Evolutionary conservation across 2,113 vertebrate species (phyloP).

Genomic region (Hippoglossus stenolepis): DNA sequence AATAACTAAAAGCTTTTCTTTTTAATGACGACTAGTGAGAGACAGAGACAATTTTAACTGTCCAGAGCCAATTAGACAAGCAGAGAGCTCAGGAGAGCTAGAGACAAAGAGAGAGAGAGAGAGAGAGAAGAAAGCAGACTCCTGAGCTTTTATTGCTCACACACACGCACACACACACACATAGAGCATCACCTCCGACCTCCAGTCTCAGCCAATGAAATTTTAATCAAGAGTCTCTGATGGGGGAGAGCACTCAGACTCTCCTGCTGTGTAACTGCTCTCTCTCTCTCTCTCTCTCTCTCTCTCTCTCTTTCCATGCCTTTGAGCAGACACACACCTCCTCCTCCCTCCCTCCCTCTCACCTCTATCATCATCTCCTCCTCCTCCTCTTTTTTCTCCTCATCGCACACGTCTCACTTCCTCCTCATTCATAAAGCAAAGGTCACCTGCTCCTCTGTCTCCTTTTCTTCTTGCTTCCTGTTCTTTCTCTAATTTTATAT

Average conservation of each 20-base stretch:
- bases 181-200: slow-evolving; percentile 62
- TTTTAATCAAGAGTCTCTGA: slow-evolving; percentile 82
- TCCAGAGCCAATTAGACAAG: slow-evolving; percentile 37
- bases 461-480: background rate
- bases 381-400: slow-evolving; percentile 10
- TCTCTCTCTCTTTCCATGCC: slow-evolving; percentile 40
- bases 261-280: slow-evolving; percentile 81
- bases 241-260: slow-evolving; percentile 80
- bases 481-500: background rate
- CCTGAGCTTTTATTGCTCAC: slow-evolving; percentile 41
- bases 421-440: slow-evolving; percentile 57
- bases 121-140: slow-evolving; percentile 17
- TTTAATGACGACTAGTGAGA: background rate
- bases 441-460: slow-evolving; percentile 42
- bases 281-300: slow-evolving; percentile 49
- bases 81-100: slow-evolving; percentile 26
- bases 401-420: slow-evolving; percentile 33
- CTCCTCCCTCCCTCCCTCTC: slow-evolving; percentile 12
- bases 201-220: slow-evolving; percentile 79
- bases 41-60: background rate
- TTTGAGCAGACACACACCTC: slow-evolving; percentile 29
- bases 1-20: too few relatives aligned
- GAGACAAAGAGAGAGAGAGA: slow-evolving; percentile 41
- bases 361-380: slow-evolving; percentile 24
- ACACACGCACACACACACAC: slow-evolving; percentile 39